Conservation (phyloP, 2,113 vertebrate species). For the Mionectes macconnelli region DNA sequence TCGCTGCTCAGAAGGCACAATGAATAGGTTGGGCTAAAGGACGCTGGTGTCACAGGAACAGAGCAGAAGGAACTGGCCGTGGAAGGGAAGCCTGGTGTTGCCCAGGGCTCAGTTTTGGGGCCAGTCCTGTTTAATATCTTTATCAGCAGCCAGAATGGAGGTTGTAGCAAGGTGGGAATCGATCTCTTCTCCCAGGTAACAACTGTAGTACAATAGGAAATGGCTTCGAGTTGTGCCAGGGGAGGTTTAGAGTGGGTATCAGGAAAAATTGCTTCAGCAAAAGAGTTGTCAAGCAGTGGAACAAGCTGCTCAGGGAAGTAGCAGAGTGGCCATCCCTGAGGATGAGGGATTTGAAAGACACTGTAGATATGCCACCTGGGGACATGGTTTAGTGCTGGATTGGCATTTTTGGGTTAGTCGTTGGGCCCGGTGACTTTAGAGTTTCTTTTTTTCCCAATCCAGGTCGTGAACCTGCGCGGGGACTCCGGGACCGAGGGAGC, state of each 20-base stretch:
- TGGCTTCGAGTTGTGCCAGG: background rate
- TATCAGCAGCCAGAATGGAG: background rate
- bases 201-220: background rate
- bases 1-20: background rate
- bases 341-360: background rate
- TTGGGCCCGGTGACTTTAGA: background rate
- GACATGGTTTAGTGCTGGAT: background rate
- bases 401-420: background rate
- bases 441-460: background rate
- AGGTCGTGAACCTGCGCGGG: too few species aligned
- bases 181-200: background rate
- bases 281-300: too few species aligned
- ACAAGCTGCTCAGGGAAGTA: background rate
- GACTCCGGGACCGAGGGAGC: background rate
- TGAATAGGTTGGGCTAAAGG: background rate
- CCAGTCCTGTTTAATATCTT: background rate
- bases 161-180: background rate
- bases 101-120: rapidly evolving
- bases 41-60: background rate
- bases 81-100: too few species aligned
- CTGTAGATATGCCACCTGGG: background rate
- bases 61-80: background rate
- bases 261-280: background rate
- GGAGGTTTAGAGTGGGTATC: background rate
- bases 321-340: background rate